Percentiles rank a stretch among this genome's conserved stretches.
phyloP scores from a whole-genome alignment of 35 echinoderm and acorn worm species.

The Apostichopus japonicus region DNA sequence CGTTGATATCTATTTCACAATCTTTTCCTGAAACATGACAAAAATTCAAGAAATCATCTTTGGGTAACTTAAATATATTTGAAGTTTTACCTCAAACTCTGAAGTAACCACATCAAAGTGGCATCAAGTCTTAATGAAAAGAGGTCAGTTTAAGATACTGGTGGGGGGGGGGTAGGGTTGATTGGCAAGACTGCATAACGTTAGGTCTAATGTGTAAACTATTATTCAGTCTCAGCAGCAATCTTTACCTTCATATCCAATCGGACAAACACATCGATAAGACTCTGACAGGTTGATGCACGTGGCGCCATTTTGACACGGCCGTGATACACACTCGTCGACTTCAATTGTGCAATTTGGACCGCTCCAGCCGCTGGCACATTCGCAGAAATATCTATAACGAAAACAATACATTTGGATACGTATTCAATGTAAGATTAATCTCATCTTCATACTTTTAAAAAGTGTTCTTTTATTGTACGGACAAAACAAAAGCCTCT shows the following conservation, averaged over 20 bases:
- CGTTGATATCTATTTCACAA: slow-evolving; percentile 72
- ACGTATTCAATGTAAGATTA: no score
- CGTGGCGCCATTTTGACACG: slow-evolving; percentile 72
- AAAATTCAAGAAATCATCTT: background rate
- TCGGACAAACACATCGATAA: slow-evolving; percentile 63
- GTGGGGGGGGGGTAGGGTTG: no score
- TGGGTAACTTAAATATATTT: no score
- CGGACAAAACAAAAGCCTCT: no score
- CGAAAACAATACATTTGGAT: background rate
- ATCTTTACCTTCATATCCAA: slow-evolving; percentile 64
- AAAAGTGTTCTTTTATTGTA: no score
- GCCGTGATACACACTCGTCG: slow-evolving; percentile 52
- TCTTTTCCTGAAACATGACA: slow-evolving; percentile 6
- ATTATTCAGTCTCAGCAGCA: background rate
- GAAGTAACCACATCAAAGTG: no score
- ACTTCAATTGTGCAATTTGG: slow-evolving; percentile 62
- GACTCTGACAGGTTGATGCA: slow-evolving; percentile 58
- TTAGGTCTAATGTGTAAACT: no score
- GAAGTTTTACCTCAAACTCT: no score
- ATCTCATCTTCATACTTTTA: no score
- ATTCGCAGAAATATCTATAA: slow-evolving; percentile 61
- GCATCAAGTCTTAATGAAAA: no score
- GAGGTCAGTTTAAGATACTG: no score
- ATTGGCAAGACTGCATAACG: no score
- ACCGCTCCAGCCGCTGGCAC: slow-evolving; percentile 68